phyloP scores from a whole-genome alignment of 2,113 vertebrate species.

The Sorex fumeus region DNA sequence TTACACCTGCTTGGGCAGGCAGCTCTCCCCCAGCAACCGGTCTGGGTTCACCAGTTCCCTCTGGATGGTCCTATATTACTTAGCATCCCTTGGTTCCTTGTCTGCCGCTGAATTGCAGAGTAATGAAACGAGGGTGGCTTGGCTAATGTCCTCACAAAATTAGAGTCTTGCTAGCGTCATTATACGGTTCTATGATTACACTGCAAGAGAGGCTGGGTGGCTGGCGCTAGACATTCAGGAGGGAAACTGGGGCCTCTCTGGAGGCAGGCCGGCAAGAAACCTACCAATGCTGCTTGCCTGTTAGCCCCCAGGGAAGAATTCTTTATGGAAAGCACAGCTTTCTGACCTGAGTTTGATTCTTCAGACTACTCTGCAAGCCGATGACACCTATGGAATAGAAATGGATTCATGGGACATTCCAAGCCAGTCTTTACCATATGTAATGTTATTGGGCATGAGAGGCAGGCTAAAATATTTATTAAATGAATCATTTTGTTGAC shows the following conservation, averaged over 20 bases:
- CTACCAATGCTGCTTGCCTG: neutral
- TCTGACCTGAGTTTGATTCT: conserved; percentile 19
- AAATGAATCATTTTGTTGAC: conserved; percentile 66
- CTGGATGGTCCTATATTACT: conserved; percentile 67
- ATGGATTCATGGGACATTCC: neutral
- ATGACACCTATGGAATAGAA: neutral
- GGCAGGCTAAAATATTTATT: conserved; percentile 70
- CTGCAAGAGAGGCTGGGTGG: conserved; percentile 67
- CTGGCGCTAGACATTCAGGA: conserved; percentile 40
- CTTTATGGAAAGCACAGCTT: neutral
- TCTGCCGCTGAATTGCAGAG: conserved; percentile 69
- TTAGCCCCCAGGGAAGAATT: neutral
- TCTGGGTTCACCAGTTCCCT: neutral
- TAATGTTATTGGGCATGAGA: conserved; percentile 55
- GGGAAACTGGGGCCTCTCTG: conserved; percentile 48
- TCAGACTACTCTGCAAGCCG: neutral
- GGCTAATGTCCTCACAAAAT: conserved; percentile 82
- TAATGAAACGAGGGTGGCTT: conserved; percentile 75
- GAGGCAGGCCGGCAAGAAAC: conserved; percentile 63
- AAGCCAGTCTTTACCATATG: conserved; percentile 60
- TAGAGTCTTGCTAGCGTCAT: conserved; percentile 76
- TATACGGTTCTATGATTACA: conserved; percentile 84
- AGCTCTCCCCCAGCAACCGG: conserved; percentile 36
- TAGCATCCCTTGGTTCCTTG: conserved; percentile 59
- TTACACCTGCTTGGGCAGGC: conserved; percentile 53